phyloP scores from a whole-genome alignment of 2,113 vertebrate species.

The Phrynocephalus versicolor region DNA sequence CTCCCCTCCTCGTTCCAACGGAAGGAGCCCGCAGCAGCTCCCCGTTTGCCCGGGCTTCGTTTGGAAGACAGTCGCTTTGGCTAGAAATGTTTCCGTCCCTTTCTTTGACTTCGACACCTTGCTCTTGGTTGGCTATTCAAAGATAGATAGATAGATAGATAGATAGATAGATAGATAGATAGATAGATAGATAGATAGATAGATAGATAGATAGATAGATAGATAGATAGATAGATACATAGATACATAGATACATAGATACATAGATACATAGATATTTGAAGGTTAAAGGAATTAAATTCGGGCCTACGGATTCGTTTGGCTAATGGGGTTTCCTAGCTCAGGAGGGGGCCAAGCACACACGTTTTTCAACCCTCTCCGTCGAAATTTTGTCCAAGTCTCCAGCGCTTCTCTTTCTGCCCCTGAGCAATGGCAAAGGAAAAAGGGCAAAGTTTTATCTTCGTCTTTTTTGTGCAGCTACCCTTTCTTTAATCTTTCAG shows the following conservation, averaged over 20 bases:
- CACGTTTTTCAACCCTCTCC: background rate
- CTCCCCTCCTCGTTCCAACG: too few relatives aligned
- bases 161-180: too few relatives aligned
- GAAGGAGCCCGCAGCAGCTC: too few relatives aligned
- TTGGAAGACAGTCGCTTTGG: background rate
- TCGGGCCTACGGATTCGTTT: background rate
- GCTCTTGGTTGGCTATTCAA: too few relatives aligned
- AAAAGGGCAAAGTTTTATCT: background rate
- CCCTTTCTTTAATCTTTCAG: background rate
- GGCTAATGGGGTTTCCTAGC: background rate
- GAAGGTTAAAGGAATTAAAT: background rate
- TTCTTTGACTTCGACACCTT: background rate
- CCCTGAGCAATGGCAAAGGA: background rate
- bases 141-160: too few relatives aligned
- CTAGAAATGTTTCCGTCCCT: fast-evolving
- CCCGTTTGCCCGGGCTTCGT: background rate
- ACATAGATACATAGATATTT: too few relatives aligned
- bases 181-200: too few relatives aligned
- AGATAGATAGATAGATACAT: too few relatives aligned
- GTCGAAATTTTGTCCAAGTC: background rate
- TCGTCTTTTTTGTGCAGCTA: background rate
- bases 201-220: too few relatives aligned
- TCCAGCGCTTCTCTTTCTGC: background rate
- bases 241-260: too few relatives aligned
- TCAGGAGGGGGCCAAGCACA: background rate